A percentile compares a stretch with the other conserved stretches of the same genome.
These are phyloP conservation scores for Catalaphyllia jardinei DNA, from an alignment of 64 coral and sea anemone genomes.

Conservation along the genomic window DNA sequence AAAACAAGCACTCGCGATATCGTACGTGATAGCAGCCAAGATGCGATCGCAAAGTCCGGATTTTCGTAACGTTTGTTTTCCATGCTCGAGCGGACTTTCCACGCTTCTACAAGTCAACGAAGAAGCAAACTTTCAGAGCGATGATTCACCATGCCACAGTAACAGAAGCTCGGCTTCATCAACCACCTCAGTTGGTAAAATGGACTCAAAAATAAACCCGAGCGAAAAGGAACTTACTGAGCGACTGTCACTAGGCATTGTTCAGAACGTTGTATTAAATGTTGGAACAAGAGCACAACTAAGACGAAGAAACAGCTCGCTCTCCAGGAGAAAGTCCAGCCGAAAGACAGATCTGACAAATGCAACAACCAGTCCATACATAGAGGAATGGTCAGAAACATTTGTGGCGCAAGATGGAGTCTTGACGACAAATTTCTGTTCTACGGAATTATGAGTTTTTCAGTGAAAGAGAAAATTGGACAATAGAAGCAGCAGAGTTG, in stretches of 20 bases:
- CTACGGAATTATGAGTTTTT: slow-evolving; percentile 27
- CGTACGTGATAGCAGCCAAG: not conserved
- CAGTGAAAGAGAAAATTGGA: too few relatives aligned
- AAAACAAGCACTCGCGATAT: not conserved
- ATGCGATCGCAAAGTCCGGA: slow-evolving; percentile 7
- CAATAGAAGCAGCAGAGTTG: too few relatives aligned
- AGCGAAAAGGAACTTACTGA: not conserved
- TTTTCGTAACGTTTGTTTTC: slow-evolving; percentile 30
- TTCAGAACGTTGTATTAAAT: not conserved
- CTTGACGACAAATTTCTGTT: slow-evolving; percentile 37
- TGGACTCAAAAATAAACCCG: not conserved
- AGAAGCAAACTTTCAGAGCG: not conserved
- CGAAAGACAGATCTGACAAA: not conserved
- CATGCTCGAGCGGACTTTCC: not conserved
- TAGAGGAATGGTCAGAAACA: slow-evolving; percentile 18
- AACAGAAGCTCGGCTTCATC: not conserved
- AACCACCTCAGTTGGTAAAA: not conserved
- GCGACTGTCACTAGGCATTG: not conserved
- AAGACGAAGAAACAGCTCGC: slow-evolving; percentile 8
- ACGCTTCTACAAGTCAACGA: not conserved
- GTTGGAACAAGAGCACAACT: slow-evolving; percentile 7
- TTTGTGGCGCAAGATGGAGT: slow-evolving; percentile 42
- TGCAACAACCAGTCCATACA: not conserved
- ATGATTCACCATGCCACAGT: not conserved
- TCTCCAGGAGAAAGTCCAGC: not conserved